A percentile compares a stretch with the other conserved stretches of the same genome.
Conservation (phyloP, 1,140 invertebrate genomes). For the Trigoniulus corallinus region DNA sequence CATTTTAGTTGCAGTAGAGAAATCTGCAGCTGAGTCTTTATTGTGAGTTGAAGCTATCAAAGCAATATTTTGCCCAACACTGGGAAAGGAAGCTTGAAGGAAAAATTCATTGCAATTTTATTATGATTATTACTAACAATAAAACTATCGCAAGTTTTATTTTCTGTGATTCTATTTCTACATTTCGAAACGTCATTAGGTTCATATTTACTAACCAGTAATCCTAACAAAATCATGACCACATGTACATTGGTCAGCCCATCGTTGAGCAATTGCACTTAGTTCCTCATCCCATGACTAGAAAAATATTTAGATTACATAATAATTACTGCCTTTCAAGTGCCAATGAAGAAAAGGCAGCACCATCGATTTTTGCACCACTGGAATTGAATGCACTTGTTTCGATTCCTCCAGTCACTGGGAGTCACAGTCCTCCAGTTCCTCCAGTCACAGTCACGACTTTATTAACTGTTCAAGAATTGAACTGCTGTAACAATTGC, state of each 20-base stretch:
- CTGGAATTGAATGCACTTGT: no score
- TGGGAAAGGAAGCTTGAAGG: not conserved
- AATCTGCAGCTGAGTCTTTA: not conserved
- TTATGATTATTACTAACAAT: not conserved
- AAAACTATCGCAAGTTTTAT: not conserved
- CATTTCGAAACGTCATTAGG: not conserved
- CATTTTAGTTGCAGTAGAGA: not conserved
- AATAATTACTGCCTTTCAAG: not conserved
- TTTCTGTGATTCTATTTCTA: not conserved
- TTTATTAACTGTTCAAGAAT: no score
- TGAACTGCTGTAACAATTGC: not conserved
- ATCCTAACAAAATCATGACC: slow-evolving; percentile 18
- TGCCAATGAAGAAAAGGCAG: no score
- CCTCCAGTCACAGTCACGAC: no score
- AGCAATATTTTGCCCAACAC: not conserved
- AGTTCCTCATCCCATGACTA: slow-evolving; percentile 26
- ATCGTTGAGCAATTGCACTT: slow-evolving; percentile 24
- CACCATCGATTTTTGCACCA: no score
- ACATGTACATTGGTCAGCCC: slow-evolving; percentile 27
- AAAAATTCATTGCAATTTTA: not conserved
- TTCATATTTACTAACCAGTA: slow-evolving; percentile 2
- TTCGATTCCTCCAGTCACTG: no score
- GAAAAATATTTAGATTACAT: not conserved
- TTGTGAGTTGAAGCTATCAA: not conserved
- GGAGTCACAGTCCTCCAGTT: no score